phyloP scores from a whole-genome alignment of 2,888 invertebrate species.

The Pachydiplax longipennis region DNA sequence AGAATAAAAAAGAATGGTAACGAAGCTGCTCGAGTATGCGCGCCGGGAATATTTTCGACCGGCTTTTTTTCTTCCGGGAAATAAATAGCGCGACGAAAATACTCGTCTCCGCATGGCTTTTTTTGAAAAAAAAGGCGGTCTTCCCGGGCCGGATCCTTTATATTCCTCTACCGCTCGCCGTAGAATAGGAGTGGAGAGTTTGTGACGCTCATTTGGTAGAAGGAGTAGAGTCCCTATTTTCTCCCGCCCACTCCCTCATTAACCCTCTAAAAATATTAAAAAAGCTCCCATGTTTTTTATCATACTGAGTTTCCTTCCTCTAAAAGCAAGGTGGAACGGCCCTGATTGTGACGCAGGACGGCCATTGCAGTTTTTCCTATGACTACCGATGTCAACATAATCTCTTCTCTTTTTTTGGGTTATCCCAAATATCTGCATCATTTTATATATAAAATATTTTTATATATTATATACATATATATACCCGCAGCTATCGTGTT shows the following conservation, averaged over 20 bases:
- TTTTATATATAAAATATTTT: not conserved
- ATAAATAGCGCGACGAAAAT: not conserved
- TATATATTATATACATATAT: conserved; percentile 9
- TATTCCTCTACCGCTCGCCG: not conserved
- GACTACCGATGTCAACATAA: conserved; percentile 18
- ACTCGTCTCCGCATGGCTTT: not conserved
- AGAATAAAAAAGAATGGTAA: not conserved
- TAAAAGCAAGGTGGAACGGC: conserved; percentile 9
- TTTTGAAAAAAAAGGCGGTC: not conserved
- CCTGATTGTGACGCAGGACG: conserved; percentile 16
- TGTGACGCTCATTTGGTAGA: not conserved
- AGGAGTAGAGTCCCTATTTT: not conserved
- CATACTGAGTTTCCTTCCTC: conserved; percentile 11
- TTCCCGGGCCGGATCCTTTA: not conserved
- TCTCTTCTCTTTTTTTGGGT: conserved; percentile 9
- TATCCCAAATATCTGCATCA: not conserved
- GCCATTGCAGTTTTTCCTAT: not conserved
- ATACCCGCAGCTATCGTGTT: conserved; percentile 22
- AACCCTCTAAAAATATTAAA: not conserved
- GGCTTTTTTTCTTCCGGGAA: not conserved
- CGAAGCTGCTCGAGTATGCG: not conserved
- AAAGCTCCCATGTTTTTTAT: not conserved
- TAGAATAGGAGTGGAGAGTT: not conserved
- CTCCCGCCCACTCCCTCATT: not conserved
- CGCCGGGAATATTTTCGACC: not conserved